Percentiles rank a stretch among this genome's conserved stretches.
phyloP scores from a whole-genome alignment of 1,140 invertebrate genomes.

The Drosophila mojavensis region DNA sequence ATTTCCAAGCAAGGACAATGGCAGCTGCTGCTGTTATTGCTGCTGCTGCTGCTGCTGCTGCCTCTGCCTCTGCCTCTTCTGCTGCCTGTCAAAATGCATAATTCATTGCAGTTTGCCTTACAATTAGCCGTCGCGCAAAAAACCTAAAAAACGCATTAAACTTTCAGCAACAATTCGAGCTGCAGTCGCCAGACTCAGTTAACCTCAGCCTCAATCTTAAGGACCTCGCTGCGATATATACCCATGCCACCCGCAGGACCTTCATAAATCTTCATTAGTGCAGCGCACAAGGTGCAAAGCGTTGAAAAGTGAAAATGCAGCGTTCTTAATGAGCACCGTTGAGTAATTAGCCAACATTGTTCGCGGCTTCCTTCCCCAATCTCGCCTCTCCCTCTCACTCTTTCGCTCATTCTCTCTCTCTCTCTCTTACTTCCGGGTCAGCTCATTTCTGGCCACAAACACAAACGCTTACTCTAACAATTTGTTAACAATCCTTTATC shows the following conservation, averaged over 20 bases:
- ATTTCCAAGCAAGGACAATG: slow-evolving; percentile 69
- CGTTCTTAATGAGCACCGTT: slow-evolving; percentile 78
- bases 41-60: background rate
- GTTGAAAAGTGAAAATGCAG: slow-evolving; percentile 81
- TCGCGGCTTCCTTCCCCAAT: slow-evolving; percentile 34
- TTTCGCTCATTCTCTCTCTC: too few species aligned
- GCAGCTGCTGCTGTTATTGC: slow-evolving; percentile 46
- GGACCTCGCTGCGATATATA: slow-evolving; percentile 46
- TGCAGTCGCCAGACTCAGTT: slow-evolving; percentile 25
- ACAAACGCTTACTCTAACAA: slow-evolving; percentile 32
- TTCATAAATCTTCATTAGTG: slow-evolving; percentile 78
- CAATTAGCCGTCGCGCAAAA: slow-evolving; percentile 54
- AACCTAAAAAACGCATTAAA: slow-evolving; percentile 78
- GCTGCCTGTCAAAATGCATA: slow-evolving; percentile 62
- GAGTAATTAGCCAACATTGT: slow-evolving; percentile 82
- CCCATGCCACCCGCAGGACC: slow-evolving; percentile 43
- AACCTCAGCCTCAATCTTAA: slow-evolving; percentile 56
- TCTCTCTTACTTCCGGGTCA: slow-evolving; percentile 17
- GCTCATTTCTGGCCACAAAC: slow-evolving; percentile 18
- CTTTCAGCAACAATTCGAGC: slow-evolving; percentile 64
- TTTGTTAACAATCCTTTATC: slow-evolving; percentile 70
- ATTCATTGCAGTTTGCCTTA: slow-evolving; percentile 76
- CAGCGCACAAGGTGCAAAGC: slow-evolving; percentile 58
- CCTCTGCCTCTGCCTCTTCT: background rate
- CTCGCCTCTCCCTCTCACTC: background rate